Evolutionary conservation across 1,140 invertebrate genomes (phyloP), one percentile per base, ranked within the genome.

Genomic region (Cyphomyrmex costatus): DNA sequence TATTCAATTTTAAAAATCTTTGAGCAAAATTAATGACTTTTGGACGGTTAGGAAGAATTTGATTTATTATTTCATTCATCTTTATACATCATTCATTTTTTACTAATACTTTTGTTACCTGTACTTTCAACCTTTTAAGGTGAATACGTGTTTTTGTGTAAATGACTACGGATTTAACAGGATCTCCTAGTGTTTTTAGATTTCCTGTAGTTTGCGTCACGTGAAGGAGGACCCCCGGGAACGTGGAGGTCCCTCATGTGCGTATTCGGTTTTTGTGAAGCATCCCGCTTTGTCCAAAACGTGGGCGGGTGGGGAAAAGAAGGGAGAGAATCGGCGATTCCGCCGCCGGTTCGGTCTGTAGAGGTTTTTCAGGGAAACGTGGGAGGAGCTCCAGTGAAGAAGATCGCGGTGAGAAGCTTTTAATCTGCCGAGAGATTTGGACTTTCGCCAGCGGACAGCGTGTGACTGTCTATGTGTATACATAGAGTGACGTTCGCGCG

Each of bases 321-420:
- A 49, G 46, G 77, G 49, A 73, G 51, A 73, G 79, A n/a, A 49
- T 65, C 46, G 84, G 73, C 73, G 21, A 16, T 2, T 46, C 4
- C 14, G 82, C 30, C 46, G 82, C 70, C 70, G 77, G 56, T 61
- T 71, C 10, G 10, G 36, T 33, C 70, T 74, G 74, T 79, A 85
- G 91, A 91, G 89, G 89, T 84, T 87, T 83, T 74, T 30, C 74
- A 91, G 88, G 86, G 89, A 90, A 90, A 82, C 89, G 87, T 87
- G 46, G 87, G 56, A 88, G 53, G 70, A 71, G 87, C 86, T 70
- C 80, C 71, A 83, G 91, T 86, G 88, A 86, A 86, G 79, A 71
- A 80, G 87, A 89, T 90, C 91, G 92, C 89, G 91, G 92, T 92
- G 92, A 93, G 92, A 92, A 94, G 93, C 92, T 94, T 95, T 93